Base-by-base conservation (phyloP, 2,113 vertebrate genomes). In the Seriola rivoliana region DNA sequence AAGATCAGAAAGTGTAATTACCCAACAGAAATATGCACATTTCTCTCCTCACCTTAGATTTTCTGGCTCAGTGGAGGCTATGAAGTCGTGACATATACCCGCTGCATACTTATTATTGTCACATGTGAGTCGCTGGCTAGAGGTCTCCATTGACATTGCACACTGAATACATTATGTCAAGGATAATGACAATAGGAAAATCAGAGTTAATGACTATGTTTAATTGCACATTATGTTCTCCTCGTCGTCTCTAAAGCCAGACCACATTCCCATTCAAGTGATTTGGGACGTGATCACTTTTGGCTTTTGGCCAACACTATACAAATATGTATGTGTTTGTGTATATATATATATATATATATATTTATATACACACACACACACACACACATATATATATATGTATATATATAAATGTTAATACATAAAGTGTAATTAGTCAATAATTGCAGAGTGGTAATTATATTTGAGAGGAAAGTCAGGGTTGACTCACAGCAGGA, bases 371-470 rank as follows among this genome's bases (percentile, higher is more conserved):
- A 52, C 8, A 52, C 44, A 48, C 14, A 48, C 14, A 46, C 14
- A 46, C 14, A 48, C 14, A 48, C 14, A 48, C 4, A 16, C 14
- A 48, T 14, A 46, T 1, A 38, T 1, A 38, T 8, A 38, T 8
- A 1, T 8, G 1, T 5, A 38, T 8, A 38, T 8, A 8, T 8
- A 38, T 8, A 38, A 5, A 38, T 38, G 8, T 38, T 38, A 5
- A 38, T 38, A 7, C 16, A n/a, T 86, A 93, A 94, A 94, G 91
- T 93, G 90, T 95, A 95, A 96, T 96, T 95, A 95, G 85, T 94
- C 95, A 90, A 38, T 95, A 96, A 96, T 96, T 96, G 88, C 82
- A 88, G 86, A 90, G 63, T 68, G 90, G 88, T 96, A 95, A 96
- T 95, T 96, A 95, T 85, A 92, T 96, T 90, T 93, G 85, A 95